Evolutionary conservation across 2,797 vertebrate genomes (phyloP).

Genomic region (Myotis daubentonii): DNA sequence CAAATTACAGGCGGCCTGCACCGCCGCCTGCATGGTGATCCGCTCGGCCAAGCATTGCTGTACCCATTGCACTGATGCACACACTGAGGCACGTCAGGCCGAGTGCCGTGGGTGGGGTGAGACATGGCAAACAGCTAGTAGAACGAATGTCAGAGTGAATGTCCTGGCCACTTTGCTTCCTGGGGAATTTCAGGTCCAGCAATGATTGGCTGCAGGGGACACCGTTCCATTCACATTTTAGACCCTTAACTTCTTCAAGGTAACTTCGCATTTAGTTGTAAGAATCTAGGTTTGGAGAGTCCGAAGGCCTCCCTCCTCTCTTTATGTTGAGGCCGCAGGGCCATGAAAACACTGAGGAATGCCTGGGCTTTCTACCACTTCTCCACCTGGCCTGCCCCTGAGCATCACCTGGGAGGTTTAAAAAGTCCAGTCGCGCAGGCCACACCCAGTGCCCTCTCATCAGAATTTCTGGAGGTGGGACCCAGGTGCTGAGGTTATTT

Average conservation of each 20-base stretch:
- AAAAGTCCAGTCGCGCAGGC: neutral
- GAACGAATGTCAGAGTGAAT: neutral
- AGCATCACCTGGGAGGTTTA: neutral
- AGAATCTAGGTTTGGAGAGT: neutral
- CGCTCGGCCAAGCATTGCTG: rapidly evolving
- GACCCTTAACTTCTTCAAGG: neutral
- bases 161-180: neutral
- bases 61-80: neutral
- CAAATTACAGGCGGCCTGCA: neutral
- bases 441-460: neutral
- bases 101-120: neutral
- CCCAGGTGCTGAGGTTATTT: neutral
- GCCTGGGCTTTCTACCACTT: neutral
- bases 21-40: neutral
- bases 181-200: neutral
- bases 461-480: neutral
- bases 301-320: no score
- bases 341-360: no score
- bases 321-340: neutral
- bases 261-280: neutral
- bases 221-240: neutral
- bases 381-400: neutral
- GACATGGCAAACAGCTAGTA: neutral
- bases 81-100: rapidly evolving
- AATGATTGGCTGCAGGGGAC: neutral